These are phyloP conservation scores for Scylla paramamosain DNA, from an alignment of 1,140 invertebrate genomes.

Conservation along the genomic window DNA sequence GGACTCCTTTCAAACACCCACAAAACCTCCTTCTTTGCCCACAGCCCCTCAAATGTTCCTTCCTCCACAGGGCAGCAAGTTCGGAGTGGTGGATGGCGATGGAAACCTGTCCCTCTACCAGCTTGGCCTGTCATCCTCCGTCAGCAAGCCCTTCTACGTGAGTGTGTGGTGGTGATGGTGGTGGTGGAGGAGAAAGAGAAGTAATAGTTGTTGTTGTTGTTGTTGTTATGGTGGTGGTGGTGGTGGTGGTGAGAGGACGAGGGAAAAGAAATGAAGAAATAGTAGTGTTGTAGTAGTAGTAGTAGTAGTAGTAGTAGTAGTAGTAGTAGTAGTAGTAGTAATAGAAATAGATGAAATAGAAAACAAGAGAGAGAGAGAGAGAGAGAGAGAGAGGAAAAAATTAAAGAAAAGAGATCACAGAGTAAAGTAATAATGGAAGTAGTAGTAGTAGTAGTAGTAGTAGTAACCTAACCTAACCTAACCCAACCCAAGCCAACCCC, in stretches of 20 bases:
- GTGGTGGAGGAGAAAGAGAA: not conserved
- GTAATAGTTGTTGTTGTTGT: not conserved
- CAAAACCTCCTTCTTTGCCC: too few relatives aligned
- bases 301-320: not conserved
- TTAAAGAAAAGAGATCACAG: too few relatives aligned
- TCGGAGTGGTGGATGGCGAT: constrained; percentile 93
- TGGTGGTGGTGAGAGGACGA: not conserved
- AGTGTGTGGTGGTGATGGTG: constrained; percentile 80
- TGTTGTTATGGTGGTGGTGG: not conserved
- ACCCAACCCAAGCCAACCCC: not conserved
- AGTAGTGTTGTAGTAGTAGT: not conserved
- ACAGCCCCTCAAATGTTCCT: too few relatives aligned
- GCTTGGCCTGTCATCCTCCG: constrained; percentile 90
- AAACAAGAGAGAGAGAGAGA: too few relatives aligned
- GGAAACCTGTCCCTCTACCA: constrained; percentile 86
- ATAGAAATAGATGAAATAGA: too few relatives aligned
- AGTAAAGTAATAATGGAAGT: too few relatives aligned
- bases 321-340: not conserved
- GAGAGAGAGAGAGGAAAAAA: too few relatives aligned
- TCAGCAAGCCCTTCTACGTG: constrained; percentile 96
- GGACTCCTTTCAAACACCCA: too few relatives aligned
- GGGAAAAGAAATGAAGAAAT: not conserved
- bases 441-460: too few relatives aligned
- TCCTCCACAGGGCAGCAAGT: constrained; percentile 95
- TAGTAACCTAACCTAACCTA: too few relatives aligned